Conservation (phyloP, 2,888 invertebrate species). For the Acronicta aceris region DNA sequence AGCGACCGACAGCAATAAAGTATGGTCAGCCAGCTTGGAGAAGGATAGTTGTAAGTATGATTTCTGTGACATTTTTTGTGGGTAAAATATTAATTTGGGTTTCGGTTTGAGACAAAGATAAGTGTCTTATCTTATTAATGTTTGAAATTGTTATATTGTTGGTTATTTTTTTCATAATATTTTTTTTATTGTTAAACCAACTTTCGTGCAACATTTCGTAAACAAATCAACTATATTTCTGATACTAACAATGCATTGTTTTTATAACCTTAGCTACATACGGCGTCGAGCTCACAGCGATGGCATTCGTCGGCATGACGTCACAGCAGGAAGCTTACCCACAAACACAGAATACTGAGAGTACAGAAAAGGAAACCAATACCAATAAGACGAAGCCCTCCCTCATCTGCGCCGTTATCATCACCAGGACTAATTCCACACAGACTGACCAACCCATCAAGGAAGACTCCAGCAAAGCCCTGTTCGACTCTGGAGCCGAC, state of each 20-base stretch:
- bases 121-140: background rate
- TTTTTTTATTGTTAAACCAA: background rate
- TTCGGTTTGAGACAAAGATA: background rate
- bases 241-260: conserved; percentile 5
- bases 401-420: conserved; percentile 80
- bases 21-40: conserved; percentile 84
- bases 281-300: conserved; percentile 81
- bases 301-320: conserved; percentile 83
- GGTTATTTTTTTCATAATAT: background rate
- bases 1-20: conserved; percentile 80
- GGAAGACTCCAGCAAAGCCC: conserved; percentile 81
- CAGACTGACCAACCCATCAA: conserved; percentile 76
- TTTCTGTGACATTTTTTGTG: background rate
- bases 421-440: conserved; percentile 73
- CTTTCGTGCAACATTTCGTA: background rate
- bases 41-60: conserved; percentile 82
- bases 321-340: conserved; percentile 76
- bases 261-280: conserved; percentile 74
- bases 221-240: background rate
- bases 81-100: background rate
- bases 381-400: conserved; percentile 78
- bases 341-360: conserved; percentile 75
- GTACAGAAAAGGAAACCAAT: conserved; percentile 75
- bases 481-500: conserved; percentile 80
- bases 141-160: background rate